Conservation (phyloP, 2,888 invertebrate genomes). For the Eristalis tenax region DNA sequence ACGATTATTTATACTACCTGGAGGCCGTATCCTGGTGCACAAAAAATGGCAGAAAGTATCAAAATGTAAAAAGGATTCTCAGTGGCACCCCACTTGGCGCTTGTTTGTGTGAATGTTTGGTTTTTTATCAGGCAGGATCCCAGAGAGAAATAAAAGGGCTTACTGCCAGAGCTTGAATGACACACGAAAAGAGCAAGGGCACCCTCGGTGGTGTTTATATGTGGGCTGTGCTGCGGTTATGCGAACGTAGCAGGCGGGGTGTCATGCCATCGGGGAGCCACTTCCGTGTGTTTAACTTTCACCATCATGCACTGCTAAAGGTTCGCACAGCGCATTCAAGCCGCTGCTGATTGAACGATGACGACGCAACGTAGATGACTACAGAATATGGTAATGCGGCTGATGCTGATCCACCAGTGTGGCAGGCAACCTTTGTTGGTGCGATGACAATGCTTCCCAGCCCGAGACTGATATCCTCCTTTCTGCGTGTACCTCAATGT, state of each 20-base stretch:
- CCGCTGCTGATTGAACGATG: conserved; percentile 67
- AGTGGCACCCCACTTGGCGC: not conserved
- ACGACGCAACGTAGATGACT: conserved; percentile 48
- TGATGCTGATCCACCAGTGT: conserved; percentile 7
- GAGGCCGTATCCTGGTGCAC: conserved; percentile 38
- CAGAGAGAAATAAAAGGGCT: conserved; percentile 28
- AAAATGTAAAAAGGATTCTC: conserved; percentile 12
- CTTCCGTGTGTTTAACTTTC: conserved; percentile 47
- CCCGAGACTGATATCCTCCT: conserved; percentile 27
- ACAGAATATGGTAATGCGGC: conserved; percentile 63
- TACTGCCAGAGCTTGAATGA: conserved; percentile 20
- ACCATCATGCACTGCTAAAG: conserved; percentile 45
- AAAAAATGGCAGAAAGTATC: conserved; percentile 9
- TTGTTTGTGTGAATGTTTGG: not conserved
- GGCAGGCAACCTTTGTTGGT: conserved; percentile 45
- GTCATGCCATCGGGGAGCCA: conserved; percentile 22
- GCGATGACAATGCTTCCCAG: conserved; percentile 43
- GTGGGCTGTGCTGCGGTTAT: not conserved
- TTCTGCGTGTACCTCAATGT: conserved; percentile 6
- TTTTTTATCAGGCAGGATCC: conserved; percentile 33
- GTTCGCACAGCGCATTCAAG: conserved; percentile 45
- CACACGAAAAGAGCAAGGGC: conserved; percentile 29
- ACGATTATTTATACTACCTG: conserved; percentile 60
- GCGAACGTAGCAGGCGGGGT: not conserved
- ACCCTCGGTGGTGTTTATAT: not conserved